phyloP scores from a whole-genome alignment of 2,888 invertebrate genomes.

The Netelia melanura region DNA sequence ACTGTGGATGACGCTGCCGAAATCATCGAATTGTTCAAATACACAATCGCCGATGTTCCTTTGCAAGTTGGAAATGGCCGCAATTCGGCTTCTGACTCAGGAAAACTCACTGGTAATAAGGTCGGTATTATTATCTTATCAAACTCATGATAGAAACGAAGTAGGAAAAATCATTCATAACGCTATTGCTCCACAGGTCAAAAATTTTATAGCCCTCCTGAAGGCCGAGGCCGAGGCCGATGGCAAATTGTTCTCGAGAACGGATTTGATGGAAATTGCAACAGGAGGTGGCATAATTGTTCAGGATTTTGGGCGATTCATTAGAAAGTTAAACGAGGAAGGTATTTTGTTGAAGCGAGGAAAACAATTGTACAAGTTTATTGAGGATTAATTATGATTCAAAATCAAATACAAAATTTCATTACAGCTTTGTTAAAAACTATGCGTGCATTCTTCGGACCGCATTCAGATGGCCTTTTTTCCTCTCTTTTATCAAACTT shows the following conservation, averaged over 20 bases:
- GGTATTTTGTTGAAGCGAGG: conserved; percentile 94
- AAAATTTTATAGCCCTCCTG: conserved; percentile 90
- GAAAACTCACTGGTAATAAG: conserved; percentile 85
- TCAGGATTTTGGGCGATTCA: conserved; percentile 89
- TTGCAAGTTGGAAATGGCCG: conserved; percentile 77
- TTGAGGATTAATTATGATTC: conserved; percentile 81
- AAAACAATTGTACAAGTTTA: conserved; percentile 89
- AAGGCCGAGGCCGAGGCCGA: conserved; percentile 89
- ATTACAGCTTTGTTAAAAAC: too few species aligned
- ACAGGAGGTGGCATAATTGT: conserved; percentile 88
- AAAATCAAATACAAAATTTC: conserved; percentile 5
- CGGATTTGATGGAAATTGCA: conserved; percentile 92
- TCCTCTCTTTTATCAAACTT: conserved; percentile 70
- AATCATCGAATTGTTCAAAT: conserved; percentile 93
- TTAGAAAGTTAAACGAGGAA: conserved; percentile 93
- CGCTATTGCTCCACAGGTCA: conserved; percentile 84
- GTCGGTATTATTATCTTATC: conserved; percentile 70
- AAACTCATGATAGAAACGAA: conserved; percentile 27
- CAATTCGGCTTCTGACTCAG: conserved; percentile 86
- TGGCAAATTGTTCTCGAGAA: conserved; percentile 90
- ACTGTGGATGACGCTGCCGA: conserved; percentile 93
- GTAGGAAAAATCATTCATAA: conserved; percentile 72
- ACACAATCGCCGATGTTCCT: conserved; percentile 84
- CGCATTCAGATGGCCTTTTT: not conserved
- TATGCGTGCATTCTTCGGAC: not conserved